A percentile compares a stretch with the other conserved stretches of the same genome.
Evolutionary conservation across 2,797 vertebrate species (phyloP).

Genomic region (Pogoniulus pusillus): DNA sequence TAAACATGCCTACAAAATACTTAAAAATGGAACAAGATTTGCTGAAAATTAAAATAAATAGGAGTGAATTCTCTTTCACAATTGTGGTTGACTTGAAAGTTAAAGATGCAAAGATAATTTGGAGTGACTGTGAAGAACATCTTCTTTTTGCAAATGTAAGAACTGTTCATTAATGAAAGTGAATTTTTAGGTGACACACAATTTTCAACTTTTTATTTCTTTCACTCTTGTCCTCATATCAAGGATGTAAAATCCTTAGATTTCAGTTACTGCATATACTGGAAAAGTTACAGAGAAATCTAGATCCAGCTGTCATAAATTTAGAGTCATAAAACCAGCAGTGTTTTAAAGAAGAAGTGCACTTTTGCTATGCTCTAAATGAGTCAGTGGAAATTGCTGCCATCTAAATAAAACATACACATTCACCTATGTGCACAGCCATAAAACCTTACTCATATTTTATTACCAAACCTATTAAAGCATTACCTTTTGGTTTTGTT

Average conservation of each 20-base stretch:
- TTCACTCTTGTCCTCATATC: neutral
- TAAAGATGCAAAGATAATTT: neutral
- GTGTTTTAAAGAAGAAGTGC: constrained; percentile 6
- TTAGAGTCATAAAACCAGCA: neutral
- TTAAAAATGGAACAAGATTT: neutral
- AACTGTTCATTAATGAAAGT: neutral
- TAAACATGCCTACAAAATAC: neutral
- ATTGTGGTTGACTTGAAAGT: neutral
- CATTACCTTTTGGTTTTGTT: fast-evolving
- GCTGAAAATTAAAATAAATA: neutral
- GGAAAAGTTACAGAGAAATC: constrained; percentile 4
- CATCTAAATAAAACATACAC: neutral
- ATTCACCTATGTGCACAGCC: neutral
- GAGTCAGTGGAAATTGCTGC: neutral
- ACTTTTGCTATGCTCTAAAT: neutral
- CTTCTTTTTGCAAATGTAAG: neutral
- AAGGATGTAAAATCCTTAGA: neutral
- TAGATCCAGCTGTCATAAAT: neutral
- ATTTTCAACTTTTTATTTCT: constrained; percentile 4
- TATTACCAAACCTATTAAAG: neutral
- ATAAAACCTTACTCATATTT: neutral
- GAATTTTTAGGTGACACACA: neutral
- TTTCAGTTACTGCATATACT: neutral
- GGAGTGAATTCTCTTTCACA: neutral
- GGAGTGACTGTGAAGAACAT: neutral